A percentile compares a stretch with the other conserved stretches of the same genome.
Evolutionary conservation across 2,797 vertebrate genomes (phyloP).

Genomic region (Streptopelia turtur): DNA sequence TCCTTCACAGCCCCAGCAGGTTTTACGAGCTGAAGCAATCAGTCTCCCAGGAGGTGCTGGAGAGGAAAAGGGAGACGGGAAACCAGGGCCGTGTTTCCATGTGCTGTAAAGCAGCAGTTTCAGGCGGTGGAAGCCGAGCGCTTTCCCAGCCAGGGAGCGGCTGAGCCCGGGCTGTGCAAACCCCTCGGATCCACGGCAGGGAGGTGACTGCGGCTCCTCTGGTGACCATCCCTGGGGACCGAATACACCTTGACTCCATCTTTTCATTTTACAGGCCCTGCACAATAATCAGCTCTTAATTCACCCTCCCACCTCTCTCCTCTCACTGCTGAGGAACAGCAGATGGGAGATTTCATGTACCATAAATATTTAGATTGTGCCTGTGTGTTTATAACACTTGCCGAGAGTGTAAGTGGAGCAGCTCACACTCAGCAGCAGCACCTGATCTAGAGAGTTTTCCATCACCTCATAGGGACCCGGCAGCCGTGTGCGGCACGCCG

Average conservation of each 20-base stretch:
- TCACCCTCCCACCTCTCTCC: conserved; percentile 1
- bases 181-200: neutral
- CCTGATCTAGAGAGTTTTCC: conserved; percentile 74
- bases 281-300: conserved; percentile 46
- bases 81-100: neutral
- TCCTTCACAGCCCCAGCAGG: neutral
- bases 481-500: neutral
- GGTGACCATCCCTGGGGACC: neutral
- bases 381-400: conserved; percentile 77
- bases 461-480: conserved; percentile 46
- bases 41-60: neutral
- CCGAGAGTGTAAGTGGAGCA: conserved; percentile 60
- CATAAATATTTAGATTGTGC: conserved; percentile 77
- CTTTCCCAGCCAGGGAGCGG: neutral
- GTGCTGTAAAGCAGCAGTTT: neutral
- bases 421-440: conserved; percentile 58
- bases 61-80: neutral
- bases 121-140: neutral
- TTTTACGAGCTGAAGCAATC: conserved; percentile 33
- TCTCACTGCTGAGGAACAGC: conserved; percentile 42
- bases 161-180: neutral
- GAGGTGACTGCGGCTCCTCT: neutral
- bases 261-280: conserved; percentile 19
- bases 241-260: neutral
- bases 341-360: conserved; percentile 74